Percentiles rank a stretch among this genome's conserved stretches.
phyloP scores from a whole-genome alignment of 1,140 invertebrate genomes.

The Brevipalpus yothersi region DNA sequence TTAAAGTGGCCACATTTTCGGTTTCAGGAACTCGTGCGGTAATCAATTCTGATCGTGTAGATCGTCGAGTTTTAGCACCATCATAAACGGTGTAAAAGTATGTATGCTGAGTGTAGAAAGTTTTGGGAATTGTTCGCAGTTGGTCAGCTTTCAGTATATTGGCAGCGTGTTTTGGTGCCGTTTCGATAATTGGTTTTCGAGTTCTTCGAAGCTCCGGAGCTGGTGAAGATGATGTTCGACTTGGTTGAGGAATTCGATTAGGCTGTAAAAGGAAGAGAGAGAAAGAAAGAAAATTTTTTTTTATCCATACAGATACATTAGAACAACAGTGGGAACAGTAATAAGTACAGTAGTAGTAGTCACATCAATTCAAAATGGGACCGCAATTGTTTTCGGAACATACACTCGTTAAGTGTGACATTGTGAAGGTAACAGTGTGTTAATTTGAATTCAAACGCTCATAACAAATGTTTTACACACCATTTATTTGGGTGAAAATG shows the following conservation, averaged over 20 bases:
- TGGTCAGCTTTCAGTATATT: background rate
- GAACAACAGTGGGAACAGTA: too few species aligned
- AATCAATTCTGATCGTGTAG: conserved; percentile 11
- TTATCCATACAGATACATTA: too few species aligned
- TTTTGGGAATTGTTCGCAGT: conserved; percentile 9
- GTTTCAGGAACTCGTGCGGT: conserved; percentile 6
- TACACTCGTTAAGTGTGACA: too few species aligned
- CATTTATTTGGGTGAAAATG: too few species aligned
- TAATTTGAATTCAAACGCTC: too few species aligned
- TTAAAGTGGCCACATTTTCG: conserved; percentile 1
- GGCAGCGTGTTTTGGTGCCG: background rate
- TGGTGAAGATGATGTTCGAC: background rate
- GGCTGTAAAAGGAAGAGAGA: too few species aligned
- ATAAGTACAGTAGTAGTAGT: too few species aligned
- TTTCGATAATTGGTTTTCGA: background rate
- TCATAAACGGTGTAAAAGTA: conserved; percentile 15
- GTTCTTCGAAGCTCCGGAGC: background rate
- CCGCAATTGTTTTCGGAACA: too few species aligned
- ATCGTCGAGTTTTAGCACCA: conserved; percentile 8
- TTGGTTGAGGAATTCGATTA: background rate
- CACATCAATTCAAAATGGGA: too few species aligned
- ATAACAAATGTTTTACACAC: too few species aligned
- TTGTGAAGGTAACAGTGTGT: too few species aligned
- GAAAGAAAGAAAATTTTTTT: too few species aligned
- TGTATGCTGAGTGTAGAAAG: conserved; percentile 10